Percentiles rank a stretch among this genome's conserved stretches.
Evolutionary conservation across 2,113 vertebrate genomes (phyloP).

Genomic region (Python bivittatus): DNA sequence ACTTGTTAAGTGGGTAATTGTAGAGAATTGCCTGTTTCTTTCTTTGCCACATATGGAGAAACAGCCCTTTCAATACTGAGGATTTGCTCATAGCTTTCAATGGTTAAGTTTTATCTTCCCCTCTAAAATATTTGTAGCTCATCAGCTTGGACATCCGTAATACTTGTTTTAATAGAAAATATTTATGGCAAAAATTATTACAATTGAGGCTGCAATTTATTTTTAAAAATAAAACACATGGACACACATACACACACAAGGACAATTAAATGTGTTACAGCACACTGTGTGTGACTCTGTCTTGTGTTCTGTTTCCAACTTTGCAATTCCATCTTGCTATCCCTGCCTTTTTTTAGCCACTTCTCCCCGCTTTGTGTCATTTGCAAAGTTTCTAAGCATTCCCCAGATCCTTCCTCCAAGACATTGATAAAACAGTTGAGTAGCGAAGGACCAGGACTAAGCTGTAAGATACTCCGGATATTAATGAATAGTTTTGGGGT

Average conservation of each 20-base stretch:
- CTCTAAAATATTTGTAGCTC: conserved; percentile 8
- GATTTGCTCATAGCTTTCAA: conserved; percentile 53
- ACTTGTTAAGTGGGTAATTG: conserved; percentile 54
- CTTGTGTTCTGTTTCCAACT: background rate
- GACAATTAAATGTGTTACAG: background rate
- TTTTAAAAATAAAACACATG: background rate
- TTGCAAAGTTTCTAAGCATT: too few relatives aligned
- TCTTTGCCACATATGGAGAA: conserved; percentile 42
- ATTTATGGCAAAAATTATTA: conserved; percentile 29
- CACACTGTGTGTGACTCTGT: conserved; percentile 1
- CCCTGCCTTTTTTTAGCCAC: too few relatives aligned
- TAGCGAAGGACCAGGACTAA: too few relatives aligned
- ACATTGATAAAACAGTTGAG: too few relatives aligned
- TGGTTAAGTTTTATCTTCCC: conserved; percentile 39
- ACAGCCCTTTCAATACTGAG: conserved; percentile 21
- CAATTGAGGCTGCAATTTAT: background rate
- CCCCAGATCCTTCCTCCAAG: too few relatives aligned
- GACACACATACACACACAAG: background rate
- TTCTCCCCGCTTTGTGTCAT: background rate
- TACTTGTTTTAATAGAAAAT: conserved; percentile 37
- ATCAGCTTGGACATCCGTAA: conserved; percentile 19
- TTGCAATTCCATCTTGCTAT: background rate
- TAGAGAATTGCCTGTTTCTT: conserved; percentile 57
- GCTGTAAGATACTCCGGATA: too few relatives aligned
- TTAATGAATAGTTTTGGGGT: too few relatives aligned